Base-by-base conservation (phyloP, 2,888 invertebrate species). In the Timema cristinae region DNA sequence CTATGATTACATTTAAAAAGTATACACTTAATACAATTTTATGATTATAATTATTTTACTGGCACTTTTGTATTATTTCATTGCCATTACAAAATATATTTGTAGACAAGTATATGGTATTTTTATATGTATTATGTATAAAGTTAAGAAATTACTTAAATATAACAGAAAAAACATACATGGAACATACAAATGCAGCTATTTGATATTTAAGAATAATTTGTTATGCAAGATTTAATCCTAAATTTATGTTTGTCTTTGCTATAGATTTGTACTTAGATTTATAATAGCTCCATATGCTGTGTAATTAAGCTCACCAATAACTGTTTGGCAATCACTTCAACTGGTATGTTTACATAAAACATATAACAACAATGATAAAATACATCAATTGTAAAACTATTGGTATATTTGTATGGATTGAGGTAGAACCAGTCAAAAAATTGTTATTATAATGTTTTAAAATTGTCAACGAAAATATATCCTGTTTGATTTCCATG, bases 401-500 rank as follows among this genome's bases (percentile, higher is more conserved):
- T 72, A 73, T 73, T 72, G 73, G 73, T 73, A 72, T 73, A 70
- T 70, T 71, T 73, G 71, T 69, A 69, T 69, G 68, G 71, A 70
- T 69, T 73, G 73, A 73, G 73, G 73, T 73, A 73, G 73, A 73
- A 69, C 73, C 73, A 73, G 71, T 73, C 47, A 48, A 63, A 71
- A 67, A 72, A 72, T 71, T 71, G 71, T 67, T 71, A 71, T 63
- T 70, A 70, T 68, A 47, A 49, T 66, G 66, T 71, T 71, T 71
- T 67, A 69, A 48, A 71, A 66, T 67, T 71, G 71, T 71, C 61
- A 71, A 71, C 71, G 71, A 71, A 71, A 71, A 71, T 67, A 71
- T 68, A 63, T 63, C 63, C 63, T 63, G 63, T 63, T 47, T 32
- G 63, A 13, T 15, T 63, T 63, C 32, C 9, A 63, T 13, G 4